Conservation (phyloP, 1,140 invertebrate genomes). For the Drosophila ficusphila region DNA sequence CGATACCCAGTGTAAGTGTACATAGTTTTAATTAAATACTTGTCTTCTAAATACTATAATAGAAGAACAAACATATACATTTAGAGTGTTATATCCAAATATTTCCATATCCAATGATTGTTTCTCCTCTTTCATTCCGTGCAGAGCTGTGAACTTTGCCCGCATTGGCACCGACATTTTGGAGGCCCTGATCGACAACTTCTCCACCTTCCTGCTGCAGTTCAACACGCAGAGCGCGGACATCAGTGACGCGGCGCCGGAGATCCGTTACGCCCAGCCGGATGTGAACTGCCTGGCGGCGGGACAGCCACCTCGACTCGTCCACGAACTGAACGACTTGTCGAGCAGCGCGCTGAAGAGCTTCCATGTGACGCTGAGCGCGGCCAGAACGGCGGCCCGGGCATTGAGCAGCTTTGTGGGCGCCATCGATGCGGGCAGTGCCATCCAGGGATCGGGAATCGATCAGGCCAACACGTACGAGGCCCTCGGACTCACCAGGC, state of each 20-base stretch:
- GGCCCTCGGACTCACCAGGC: slow-evolving; percentile 61
- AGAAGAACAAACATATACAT: too few species aligned
- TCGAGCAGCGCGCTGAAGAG: slow-evolving; percentile 65
- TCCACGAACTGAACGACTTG: slow-evolving; percentile 56
- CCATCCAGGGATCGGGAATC: slow-evolving; percentile 71
- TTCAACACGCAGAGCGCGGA: slow-evolving; percentile 70
- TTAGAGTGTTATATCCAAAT: background rate
- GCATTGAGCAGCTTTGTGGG: slow-evolving; percentile 67
- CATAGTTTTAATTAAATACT: background rate
- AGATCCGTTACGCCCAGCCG: slow-evolving; percentile 64
- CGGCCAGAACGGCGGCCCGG: slow-evolving; percentile 68
- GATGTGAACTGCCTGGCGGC: slow-evolving; percentile 65
- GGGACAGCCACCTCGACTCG: slow-evolving; percentile 53
- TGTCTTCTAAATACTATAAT: too few species aligned
- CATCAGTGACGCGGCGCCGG: slow-evolving; percentile 46
- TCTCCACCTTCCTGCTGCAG: slow-evolving; percentile 73
- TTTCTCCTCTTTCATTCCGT: slow-evolving; percentile 3
- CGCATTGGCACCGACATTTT: slow-evolving; percentile 80
- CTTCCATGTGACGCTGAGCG: slow-evolving; percentile 76
- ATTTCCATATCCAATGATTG: slow-evolving; percentile 1
- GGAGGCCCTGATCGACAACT: slow-evolving; percentile 71
- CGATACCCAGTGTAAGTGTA: slow-evolving; percentile 69
- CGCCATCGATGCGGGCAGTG: slow-evolving; percentile 68
- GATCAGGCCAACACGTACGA: slow-evolving; percentile 74
- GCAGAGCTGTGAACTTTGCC: slow-evolving; percentile 77